Base-by-base conservation (phyloP, 2,888 invertebrate species). In the Eupithecia insigniata region DNA sequence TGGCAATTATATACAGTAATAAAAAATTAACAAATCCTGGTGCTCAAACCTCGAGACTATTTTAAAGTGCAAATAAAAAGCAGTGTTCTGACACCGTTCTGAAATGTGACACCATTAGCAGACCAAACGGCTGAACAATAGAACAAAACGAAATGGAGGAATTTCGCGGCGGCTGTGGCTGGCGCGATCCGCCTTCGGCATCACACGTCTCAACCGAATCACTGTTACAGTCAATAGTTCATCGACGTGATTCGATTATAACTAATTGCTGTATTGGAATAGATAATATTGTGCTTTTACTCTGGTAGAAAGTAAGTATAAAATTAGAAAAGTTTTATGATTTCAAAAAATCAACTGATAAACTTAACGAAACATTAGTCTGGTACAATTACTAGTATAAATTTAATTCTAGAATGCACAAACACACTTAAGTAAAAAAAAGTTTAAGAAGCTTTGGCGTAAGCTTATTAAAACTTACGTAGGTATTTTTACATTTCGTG, bases 101-200 rank as follows among this genome's bases (percentile, higher is more conserved):
- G 92, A 91, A 90, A 92, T 92, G 92, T 91, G 92, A 92, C 92
- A 92, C 92, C 91, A 92, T 92, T 92, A 91, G 87, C 83, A 85
- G 80, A 81, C 84, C 83, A 84, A 87, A 85, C 83, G 84, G 85
- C 82, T 79, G 81, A 85, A 89, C 90, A 91, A 90, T 87, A 88
- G 80, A 92, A 83, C 85, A 91, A 91, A 88, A 87, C 82, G 83
- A 86, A 81, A 78, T 79, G 84, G 69, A 71, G 90, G 91, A 87
- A 92, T 91, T 90, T 90, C 85, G 89, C 90, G 87, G 73, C 89
- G 86, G 82, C 83, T 68, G 77, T 88, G 86, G 82, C 83, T 68
- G 76, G 79, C 78, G 78, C 70, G 64, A 34, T 46, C 69, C 75
- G 75, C 80, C 74, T 74, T 65, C 26, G 60, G 70, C 70, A 72